phyloP scores from a whole-genome alignment of 1,140 invertebrate species.

The Papilio machaon region DNA sequence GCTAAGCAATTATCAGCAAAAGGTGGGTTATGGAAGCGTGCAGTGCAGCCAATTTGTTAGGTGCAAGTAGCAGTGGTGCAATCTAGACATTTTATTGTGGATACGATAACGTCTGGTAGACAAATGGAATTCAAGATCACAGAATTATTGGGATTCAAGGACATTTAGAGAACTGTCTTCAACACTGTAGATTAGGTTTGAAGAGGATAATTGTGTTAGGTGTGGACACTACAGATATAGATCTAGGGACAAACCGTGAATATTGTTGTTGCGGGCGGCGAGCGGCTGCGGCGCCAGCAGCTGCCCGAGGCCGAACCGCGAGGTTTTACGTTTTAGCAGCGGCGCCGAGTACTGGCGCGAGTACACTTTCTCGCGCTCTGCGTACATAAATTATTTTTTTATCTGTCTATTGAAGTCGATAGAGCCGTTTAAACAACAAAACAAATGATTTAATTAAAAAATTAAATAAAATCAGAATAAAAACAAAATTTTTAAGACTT shows the following conservation, averaged over 20 bases:
- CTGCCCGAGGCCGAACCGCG: slow-evolving; percentile 94
- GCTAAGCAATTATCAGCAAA: slow-evolving; percentile 11
- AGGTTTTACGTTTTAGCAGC: slow-evolving; percentile 94
- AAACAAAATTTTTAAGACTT: neutral
- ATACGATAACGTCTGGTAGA: neutral
- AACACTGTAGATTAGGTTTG: neutral
- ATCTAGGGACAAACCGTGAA: slow-evolving; percentile 51
- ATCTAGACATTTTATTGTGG: neutral
- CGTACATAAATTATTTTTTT: slow-evolving; percentile 36
- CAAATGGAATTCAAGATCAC: neutral
- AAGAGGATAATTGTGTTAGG: neutral
- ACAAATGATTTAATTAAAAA: neutral
- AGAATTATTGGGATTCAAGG: neutral
- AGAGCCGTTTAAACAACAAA: neutral
- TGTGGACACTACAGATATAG: neutral
- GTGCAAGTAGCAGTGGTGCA: neutral
- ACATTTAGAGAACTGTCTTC: neutral
- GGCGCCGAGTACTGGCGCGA: slow-evolving; percentile 94
- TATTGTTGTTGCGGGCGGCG: slow-evolving; percentile 60
- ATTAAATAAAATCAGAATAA: neutral
- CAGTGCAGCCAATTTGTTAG: slow-evolving; percentile 11
- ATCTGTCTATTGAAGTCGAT: neutral
- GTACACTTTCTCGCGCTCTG: slow-evolving; percentile 95
- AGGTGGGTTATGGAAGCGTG: neutral
- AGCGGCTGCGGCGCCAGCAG: slow-evolving; percentile 84